Evolutionary conservation across 2,113 vertebrate genomes (phyloP).

Genomic region (Lagopus muta): DNA sequence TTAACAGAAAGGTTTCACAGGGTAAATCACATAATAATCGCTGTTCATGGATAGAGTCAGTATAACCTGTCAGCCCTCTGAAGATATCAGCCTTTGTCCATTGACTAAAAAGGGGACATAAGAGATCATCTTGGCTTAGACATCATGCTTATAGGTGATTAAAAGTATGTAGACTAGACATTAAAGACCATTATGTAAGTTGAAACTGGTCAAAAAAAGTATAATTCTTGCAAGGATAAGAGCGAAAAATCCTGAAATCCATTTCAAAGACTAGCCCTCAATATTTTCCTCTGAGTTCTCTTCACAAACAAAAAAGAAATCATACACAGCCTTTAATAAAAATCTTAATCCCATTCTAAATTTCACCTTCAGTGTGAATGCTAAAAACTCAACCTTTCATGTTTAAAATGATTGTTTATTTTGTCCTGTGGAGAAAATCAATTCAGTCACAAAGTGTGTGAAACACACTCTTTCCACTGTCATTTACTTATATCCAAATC

Average conservation of each 20-base stretch:
- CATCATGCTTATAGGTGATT: neutral
- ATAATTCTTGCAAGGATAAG: neutral
- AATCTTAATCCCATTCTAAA: neutral
- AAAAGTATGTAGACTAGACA: neutral
- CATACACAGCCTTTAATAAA: neutral
- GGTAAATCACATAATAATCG: neutral
- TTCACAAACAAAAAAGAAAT: neutral
- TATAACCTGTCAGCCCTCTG: neutral
- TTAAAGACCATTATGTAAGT: neutral
- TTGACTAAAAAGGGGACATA: neutral
- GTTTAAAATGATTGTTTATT: neutral
- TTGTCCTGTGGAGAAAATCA: neutral
- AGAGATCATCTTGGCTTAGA: neutral
- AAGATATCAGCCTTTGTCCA: neutral
- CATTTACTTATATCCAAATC: neutral
- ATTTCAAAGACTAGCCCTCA: neutral
- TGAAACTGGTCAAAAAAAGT: neutral
- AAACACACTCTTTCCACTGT: neutral
- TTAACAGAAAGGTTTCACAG: neutral
- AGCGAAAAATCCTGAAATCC: neutral
- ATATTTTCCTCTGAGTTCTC: neutral
- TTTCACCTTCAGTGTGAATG: neutral
- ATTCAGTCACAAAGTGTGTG: neutral
- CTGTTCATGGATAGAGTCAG: neutral
- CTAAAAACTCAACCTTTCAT: neutral